Conservation (phyloP, 2,113 vertebrate species). For the Eulemur rufifrons region DNA sequence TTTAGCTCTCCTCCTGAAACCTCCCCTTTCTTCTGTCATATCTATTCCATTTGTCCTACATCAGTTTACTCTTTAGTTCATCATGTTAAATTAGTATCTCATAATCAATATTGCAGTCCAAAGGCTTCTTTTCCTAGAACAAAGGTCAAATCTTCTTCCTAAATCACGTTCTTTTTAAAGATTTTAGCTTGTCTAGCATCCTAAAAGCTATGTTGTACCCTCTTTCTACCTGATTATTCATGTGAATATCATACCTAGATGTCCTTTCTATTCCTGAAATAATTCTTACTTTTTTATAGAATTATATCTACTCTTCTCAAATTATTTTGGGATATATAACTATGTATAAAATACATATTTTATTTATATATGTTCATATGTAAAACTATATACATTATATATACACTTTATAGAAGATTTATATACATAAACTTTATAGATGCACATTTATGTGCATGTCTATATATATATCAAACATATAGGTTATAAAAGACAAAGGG, state of each 20-base stretch:
- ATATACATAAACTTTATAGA: background rate
- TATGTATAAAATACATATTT: background rate
- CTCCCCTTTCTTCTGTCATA: background rate
- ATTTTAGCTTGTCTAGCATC: background rate
- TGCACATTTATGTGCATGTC: background rate
- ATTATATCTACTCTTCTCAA: background rate
- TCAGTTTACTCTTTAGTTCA: background rate
- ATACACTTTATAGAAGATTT: background rate
- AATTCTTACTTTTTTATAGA: background rate
- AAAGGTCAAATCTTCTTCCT: background rate
- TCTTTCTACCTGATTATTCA: background rate
- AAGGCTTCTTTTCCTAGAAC: background rate
- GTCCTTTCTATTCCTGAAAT: background rate
- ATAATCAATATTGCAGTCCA: background rate
- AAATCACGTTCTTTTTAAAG: background rate
- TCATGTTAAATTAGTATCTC: background rate
- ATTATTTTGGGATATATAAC: background rate
- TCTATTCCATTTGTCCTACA: background rate
- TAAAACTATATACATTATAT: no score
- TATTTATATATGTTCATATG: no score
- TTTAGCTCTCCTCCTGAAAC: no score
- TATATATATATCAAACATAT: background rate
- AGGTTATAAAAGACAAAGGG: background rate
- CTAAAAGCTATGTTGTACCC: background rate
- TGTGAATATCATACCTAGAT: background rate